These are phyloP conservation scores for Momotus momota DNA, from an alignment of 2,797 vertebrate genomes.

Conservation along the genomic window DNA sequence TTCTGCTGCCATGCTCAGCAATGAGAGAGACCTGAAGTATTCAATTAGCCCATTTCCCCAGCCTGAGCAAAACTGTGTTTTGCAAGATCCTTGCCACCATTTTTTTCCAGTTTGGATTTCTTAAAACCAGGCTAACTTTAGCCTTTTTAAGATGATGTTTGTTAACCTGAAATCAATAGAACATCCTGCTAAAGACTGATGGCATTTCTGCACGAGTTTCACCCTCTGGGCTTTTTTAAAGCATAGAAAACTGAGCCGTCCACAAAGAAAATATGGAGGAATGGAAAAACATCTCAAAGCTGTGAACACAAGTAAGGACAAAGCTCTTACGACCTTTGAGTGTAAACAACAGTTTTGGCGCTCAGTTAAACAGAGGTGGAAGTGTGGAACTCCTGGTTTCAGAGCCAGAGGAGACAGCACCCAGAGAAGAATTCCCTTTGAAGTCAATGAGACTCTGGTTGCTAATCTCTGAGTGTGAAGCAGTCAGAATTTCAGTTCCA, in stretches of 20 bases:
- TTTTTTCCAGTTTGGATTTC: background rate
- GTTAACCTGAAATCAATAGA: conserved; percentile 35
- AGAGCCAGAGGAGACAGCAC: background rate
- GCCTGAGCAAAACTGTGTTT: background rate
- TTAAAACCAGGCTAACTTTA: background rate
- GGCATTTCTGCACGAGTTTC: background rate
- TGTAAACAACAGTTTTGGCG: background rate
- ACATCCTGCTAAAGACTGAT: background rate
- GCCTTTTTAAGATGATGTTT: background rate
- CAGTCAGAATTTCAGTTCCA: background rate
- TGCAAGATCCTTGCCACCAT: background rate
- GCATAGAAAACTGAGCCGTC: background rate
- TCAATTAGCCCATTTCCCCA: background rate
- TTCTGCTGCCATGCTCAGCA: background rate
- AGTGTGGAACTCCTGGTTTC: background rate
- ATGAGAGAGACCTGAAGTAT: background rate
- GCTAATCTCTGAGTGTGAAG: background rate
- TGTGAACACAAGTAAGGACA: background rate
- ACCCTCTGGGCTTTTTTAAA: background rate
- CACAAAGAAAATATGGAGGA: background rate
- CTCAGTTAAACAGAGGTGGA: background rate
- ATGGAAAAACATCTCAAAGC: background rate
- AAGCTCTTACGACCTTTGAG: background rate
- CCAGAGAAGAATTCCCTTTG: background rate
- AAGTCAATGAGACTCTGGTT: background rate